These are phyloP conservation scores for Matsumyia berberina DNA, from an alignment of 2,888 invertebrate species.

Conservation along the genomic window DNA sequence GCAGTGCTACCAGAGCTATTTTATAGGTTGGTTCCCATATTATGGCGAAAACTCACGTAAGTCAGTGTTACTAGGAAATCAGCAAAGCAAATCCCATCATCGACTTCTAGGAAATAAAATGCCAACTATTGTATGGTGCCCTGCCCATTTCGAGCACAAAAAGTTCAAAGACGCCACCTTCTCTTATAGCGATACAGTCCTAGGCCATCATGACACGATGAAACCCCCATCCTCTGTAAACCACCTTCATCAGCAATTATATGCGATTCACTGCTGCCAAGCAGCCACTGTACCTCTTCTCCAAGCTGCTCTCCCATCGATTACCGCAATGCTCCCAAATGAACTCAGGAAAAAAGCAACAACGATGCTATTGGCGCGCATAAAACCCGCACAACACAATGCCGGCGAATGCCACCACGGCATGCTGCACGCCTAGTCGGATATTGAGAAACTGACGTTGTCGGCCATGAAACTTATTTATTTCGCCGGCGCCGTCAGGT, in stretches of 20 bases:
- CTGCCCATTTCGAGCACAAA: slow-evolving; percentile 30
- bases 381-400: neutral
- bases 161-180: slow-evolving; percentile 75
- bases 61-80: slow-evolving; percentile 51
- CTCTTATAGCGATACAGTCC: slow-evolving; percentile 63
- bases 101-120: neutral
- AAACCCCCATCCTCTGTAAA: neutral
- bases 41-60: slow-evolving; percentile 50
- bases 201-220: slow-evolving; percentile 58
- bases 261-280: neutral
- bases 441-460: slow-evolving; percentile 78
- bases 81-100: slow-evolving; percentile 17
- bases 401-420: neutral
- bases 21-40: slow-evolving; percentile 49
- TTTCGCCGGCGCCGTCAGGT: slow-evolving; percentile 64
- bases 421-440: slow-evolving; percentile 73
- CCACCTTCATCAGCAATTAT: neutral
- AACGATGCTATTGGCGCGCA: neutral
- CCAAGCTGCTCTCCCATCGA: slow-evolving; percentile 59
- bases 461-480: slow-evolving; percentile 75
- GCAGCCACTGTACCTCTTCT: slow-evolving; percentile 6
- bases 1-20: slow-evolving; percentile 1
- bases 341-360: slow-evolving; percentile 59
- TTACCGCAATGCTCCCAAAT: slow-evolving; percentile 60
- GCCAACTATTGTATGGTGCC: neutral